Evolutionary conservation across 2,888 invertebrate species (phyloP), one percentile per base, ranked within the genome.

Genomic region (Nephrotoma guestfalica): DNA sequence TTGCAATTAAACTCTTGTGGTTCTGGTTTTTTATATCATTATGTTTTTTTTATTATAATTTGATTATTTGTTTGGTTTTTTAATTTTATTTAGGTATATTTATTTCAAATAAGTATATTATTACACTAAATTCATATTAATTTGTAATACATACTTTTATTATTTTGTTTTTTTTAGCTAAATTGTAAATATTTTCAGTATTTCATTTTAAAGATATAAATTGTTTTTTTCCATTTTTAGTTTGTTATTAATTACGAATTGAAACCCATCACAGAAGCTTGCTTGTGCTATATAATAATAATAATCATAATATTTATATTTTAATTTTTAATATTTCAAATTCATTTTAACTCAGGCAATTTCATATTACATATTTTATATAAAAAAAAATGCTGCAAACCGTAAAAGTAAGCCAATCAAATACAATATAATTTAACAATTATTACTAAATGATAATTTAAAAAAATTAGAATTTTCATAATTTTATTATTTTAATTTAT

Each of bases 231-330:
- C n/a, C 9, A 41, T 13, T 84, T 84, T 41, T 30, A 30, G 30
- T 40, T 84, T 84, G 41, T 84, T 42, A 41, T 84, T 84, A 84
- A 41, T 84, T 41, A 84, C 42, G 84, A 84, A 84, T 84, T 41
- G 42, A 84, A 84, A 84, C 84, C 84, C 84, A 84, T 84, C 84
- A 84, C 84, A 84, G 84, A 84, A 84, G 84, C 84, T 86, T 71
- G 71, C 71, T 71, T 71, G 71, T 71, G 71, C 71, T 71, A 71
- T 71, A 71, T 71, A 71, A 71, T 71, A 71, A 71, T 71, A 71
- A 71, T 71, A 57, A 57, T 51, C 43, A 43, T 71, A 71, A 71
- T 71, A 71, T 30, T 30, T 30, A 30, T 71, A 71, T 71, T 71
- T 30, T 30, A 71, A 18, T 30, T 71, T 71, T 71, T 71, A 71